Conservation (phyloP, 2,113 vertebrate species). For the Archilochus colubris region DNA sequence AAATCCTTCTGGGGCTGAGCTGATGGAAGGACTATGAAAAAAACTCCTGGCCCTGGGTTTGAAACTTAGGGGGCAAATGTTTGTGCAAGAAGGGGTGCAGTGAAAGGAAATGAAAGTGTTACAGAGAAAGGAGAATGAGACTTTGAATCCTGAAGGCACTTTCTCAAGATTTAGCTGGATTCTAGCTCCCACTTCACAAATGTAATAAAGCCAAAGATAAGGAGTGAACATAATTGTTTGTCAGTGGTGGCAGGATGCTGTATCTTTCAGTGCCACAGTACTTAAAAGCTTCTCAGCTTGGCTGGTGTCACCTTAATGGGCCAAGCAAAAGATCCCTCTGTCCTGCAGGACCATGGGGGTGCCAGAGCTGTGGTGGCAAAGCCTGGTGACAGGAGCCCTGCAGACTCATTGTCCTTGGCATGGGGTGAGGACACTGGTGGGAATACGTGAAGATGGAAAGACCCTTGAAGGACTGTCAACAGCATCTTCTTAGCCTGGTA, state of each 20-base stretch:
- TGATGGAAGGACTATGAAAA: rapidly evolving
- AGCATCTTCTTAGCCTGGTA: neutral
- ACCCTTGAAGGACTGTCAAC: neutral
- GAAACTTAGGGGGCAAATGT: neutral
- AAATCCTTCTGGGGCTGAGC: neutral
- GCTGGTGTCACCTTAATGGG: neutral
- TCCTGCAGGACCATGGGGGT: rapidly evolving
- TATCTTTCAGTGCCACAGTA: neutral
- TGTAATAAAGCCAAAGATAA: neutral
- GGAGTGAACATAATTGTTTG: neutral
- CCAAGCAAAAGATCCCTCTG: neutral
- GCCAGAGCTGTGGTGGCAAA: rapidly evolving
- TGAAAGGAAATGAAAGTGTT: neutral
- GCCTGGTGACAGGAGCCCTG: neutral
- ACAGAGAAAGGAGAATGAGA: neutral
- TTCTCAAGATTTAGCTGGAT: neutral
- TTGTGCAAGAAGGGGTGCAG: neutral
- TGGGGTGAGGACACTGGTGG: neutral
- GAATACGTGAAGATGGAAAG: neutral
- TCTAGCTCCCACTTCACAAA: neutral
- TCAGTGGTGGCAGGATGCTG: neutral
- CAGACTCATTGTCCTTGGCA: neutral
- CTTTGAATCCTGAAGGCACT: neutral
- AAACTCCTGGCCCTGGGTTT: neutral
- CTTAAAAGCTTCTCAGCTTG: neutral